Percentiles rank a stretch among this genome's conserved stretches.
Conservation (phyloP, 2,113 vertebrate species). For the Gavia stellata region DNA sequence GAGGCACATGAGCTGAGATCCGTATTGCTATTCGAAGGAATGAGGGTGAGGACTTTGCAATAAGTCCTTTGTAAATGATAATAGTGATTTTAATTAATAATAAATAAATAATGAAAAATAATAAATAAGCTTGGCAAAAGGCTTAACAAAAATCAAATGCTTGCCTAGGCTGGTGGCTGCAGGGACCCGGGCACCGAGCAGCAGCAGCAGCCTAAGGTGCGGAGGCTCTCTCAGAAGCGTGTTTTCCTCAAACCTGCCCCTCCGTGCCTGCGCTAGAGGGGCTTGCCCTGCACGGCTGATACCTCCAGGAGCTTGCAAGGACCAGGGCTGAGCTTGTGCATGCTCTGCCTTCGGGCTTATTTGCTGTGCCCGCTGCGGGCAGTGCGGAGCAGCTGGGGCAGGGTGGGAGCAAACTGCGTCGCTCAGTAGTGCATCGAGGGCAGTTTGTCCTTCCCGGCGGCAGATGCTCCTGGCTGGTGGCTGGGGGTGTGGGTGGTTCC, state of each 20-base stretch:
- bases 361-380: accelerated
- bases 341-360: neutral
- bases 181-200: neutral
- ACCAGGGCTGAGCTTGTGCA: neutral
- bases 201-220: neutral
- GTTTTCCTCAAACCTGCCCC: neutral
- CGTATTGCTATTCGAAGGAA: neutral
- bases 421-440: accelerated
- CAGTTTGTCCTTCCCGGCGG: neutral
- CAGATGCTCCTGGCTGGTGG: neutral
- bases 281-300: neutral
- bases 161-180: neutral
- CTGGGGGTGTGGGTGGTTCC: neutral
- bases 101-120: neutral
- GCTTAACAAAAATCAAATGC: neutral
- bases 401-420: neutral
- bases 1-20: neutral
- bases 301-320: neutral
- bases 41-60: neutral
- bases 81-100: neutral
- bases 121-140: neutral
- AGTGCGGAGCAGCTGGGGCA: neutral
- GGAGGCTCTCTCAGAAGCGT: neutral
- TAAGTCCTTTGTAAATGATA: neutral
- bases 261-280: neutral